Evolutionary conservation across 2,888 invertebrate species (phyloP).

Genomic region (Stenodema calcarata): DNA sequence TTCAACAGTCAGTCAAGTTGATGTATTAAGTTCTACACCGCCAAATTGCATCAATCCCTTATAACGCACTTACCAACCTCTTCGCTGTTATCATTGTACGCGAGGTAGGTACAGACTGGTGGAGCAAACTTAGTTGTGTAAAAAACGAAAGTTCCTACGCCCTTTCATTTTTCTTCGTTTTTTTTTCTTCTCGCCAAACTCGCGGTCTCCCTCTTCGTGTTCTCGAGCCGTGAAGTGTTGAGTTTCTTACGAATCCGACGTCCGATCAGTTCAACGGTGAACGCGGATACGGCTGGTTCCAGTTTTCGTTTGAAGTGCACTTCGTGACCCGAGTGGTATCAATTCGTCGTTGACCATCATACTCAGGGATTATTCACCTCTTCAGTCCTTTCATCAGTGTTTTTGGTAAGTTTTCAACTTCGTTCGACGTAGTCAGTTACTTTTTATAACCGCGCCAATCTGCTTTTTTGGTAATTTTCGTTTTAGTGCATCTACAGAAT

Average conservation of each 20-base stretch:
- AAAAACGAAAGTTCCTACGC: neutral
- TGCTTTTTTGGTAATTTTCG: too few species aligned
- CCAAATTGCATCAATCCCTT: too few species aligned
- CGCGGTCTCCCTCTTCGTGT: neutral
- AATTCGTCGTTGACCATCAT: neutral
- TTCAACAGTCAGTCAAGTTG: too few species aligned
- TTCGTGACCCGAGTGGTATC: neutral
- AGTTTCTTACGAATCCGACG: neutral
- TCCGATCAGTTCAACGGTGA: neutral
- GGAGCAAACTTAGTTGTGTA: neutral
- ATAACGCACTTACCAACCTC: too few species aligned
- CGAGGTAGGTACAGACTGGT: too few species aligned
- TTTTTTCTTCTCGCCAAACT: neutral
- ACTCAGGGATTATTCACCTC: neutral
- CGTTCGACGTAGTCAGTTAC: too few species aligned
- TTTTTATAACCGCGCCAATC: too few species aligned
- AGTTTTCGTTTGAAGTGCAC: neutral
- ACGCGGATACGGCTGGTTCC: neutral
- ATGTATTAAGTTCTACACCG: too few species aligned
- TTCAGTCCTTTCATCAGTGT: neutral
- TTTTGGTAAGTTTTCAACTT: neutral
- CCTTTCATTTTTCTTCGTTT: neutral
- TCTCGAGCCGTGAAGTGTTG: neutral
- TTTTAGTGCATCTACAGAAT: too few species aligned
- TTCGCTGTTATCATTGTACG: too few species aligned